Evolutionary conservation across 2,113 vertebrate genomes (phyloP), one percentile per base, ranked within the genome.

Genomic region (Eidolon helvum): DNA sequence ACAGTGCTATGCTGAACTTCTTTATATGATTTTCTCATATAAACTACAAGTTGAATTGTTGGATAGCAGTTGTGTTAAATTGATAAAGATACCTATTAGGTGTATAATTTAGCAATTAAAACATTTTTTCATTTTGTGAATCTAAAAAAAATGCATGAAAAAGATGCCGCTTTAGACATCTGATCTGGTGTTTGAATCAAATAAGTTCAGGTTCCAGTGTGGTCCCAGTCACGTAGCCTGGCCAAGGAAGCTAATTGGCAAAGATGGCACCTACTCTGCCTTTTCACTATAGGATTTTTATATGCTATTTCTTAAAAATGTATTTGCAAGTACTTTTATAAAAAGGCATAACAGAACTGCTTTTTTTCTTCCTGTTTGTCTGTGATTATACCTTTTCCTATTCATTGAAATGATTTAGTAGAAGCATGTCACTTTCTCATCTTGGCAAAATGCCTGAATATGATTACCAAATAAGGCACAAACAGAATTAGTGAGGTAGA

Each of bases 41-140:
- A 82, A 96, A 86, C 68, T 71, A 38, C 26, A 91, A 86, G 30
- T 71, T 91, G 45, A 80, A 48, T 86, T 92, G 7, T 48, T 96
- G 63, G 15, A n/a, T 78, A 88, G 79, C 61, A 72, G 38, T 43
- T 88, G 15, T 82, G 7, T 91, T 84, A 87, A 68, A 65, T 89
- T 93, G 45, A 61, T 93, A 63, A 85, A 21, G 12, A 22, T 55
- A 11, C 22, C n/a, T 16, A 8, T 80, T 80, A 7, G 21, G 5
- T 86, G 6, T 40, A 28, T 72, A 79, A 66, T 48, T 66, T 90
- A 90, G 74, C 30, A 74, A 71, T 61, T 43, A 65, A 94, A 92
- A 2, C 30, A 68, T 61, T 96, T 50, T 95, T 96, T 74, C 26
- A 45, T 87, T 77, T 82, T 87, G 79, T 87, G 43, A 0, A 19